Conservation (phyloP, 2,113 vertebrate species). For the Anas platyrhynchos region DNA sequence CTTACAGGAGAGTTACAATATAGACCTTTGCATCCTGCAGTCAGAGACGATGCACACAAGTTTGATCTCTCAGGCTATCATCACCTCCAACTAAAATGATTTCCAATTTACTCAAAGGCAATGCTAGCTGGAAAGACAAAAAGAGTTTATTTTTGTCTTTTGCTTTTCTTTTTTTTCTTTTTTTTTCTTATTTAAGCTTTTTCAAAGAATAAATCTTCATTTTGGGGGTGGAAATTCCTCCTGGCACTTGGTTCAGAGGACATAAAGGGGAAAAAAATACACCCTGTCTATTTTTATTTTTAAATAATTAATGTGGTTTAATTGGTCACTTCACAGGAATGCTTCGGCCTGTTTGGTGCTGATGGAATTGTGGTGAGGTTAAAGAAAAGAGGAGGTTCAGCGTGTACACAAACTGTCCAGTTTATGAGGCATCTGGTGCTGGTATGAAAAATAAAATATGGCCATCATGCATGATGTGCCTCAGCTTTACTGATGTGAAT, state of each 20-base stretch:
- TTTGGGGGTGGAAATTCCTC: conserved; percentile 15
- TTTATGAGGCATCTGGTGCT: conserved; percentile 49
- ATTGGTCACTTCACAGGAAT: conserved; percentile 59
- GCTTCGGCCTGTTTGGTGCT: conserved; percentile 25
- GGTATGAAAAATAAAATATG: conserved; percentile 43
- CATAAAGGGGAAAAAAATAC: neutral
- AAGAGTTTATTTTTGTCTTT: conserved; percentile 29
- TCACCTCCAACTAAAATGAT: conserved; percentile 33
- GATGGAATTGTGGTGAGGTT: conserved; percentile 64
- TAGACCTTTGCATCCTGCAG: neutral
- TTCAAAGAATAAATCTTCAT: conserved; percentile 33
- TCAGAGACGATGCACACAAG: neutral
- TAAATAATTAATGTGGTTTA: conserved; percentile 59
- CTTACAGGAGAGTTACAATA: neutral
- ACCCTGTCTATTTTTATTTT: conserved; percentile 52
- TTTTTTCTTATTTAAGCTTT: conserved; percentile 31
- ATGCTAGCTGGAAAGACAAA: neutral
- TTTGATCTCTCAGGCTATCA: neutral
- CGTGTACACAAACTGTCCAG: conserved; percentile 34
- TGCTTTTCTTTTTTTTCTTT: neutral
- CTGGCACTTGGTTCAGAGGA: conserved; percentile 16
- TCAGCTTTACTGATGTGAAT: conserved; percentile 7
- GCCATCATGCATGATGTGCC: conserved; percentile 9
- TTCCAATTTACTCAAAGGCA: conserved; percentile 33
- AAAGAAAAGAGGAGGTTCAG: conserved; percentile 23